Evolutionary conservation across 2,888 invertebrate species (phyloP).

Genomic region (Melolontha melolontha): DNA sequence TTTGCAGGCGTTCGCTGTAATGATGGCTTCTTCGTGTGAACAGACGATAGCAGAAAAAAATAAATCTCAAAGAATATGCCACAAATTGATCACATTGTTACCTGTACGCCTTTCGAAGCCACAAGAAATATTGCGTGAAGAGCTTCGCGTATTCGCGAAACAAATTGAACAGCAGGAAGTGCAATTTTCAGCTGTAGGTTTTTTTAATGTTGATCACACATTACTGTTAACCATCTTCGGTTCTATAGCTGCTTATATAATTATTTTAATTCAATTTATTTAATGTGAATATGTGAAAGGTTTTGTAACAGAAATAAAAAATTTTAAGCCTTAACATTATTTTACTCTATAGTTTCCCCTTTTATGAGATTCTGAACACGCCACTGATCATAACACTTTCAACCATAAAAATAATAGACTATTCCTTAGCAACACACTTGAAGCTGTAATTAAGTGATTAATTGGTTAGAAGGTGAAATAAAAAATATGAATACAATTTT

Average conservation of each 20-base stretch:
- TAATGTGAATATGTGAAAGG: no score
- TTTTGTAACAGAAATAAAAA: neutral
- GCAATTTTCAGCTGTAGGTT: conserved; percentile 37
- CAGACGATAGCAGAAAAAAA: conserved; percentile 38
- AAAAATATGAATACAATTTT: no score
- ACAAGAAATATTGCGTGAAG: conserved; percentile 23
- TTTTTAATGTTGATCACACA: conserved; percentile 39
- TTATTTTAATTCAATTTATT: conserved; percentile 39
- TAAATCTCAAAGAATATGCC: conserved; percentile 38
- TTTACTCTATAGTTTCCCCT: no score
- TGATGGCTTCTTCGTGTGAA: conserved; percentile 42
- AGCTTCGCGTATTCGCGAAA: conserved; percentile 27
- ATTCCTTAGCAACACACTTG: no score
- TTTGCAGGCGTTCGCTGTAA: conserved; percentile 36
- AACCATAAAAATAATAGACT: no score
- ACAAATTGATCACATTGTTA: conserved; percentile 26
- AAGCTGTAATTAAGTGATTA: no score
- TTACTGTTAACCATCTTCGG: conserved; percentile 42
- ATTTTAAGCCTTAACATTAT: no score
- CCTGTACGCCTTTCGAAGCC: conserved; percentile 9
- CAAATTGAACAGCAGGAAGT: conserved; percentile 40
- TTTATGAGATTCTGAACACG: no score
- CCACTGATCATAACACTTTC: no score
- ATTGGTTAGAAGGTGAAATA: no score
- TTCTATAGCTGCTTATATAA: conserved; percentile 40